phyloP scores from a whole-genome alignment of 2,888 invertebrate genomes.

The Nineta flava region DNA sequence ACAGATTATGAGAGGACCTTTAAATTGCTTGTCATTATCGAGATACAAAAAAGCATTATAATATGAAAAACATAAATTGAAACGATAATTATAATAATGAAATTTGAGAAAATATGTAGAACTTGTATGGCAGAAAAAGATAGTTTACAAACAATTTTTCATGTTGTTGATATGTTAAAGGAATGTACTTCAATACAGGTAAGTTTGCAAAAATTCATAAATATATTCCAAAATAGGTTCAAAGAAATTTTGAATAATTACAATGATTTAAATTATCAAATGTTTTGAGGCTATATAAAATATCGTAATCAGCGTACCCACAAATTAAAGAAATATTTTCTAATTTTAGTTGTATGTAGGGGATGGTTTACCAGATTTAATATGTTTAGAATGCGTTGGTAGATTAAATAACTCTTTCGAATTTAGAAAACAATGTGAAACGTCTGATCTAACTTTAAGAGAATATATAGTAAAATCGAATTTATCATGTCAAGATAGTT shows the following conservation, averaged over 20 bases:
- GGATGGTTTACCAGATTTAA: constrained; percentile 17
- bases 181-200: background rate
- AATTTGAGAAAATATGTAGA: constrained; percentile 27
- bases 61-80: too few relatives aligned
- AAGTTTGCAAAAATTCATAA: background rate
- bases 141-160: constrained; percentile 24
- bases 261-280: too few relatives aligned
- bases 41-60: too few relatives aligned
- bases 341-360: constrained; percentile 16
- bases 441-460: constrained; percentile 16
- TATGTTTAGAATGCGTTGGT: constrained; percentile 19
- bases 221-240: too few relatives aligned
- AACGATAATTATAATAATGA: background rate
- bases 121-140: constrained; percentile 28
- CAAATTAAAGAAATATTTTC: background rate
- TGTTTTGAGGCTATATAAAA: too few relatives aligned
- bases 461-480: background rate
- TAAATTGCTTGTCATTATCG: too few relatives aligned
- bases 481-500: background rate
- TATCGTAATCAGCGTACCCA: background rate
- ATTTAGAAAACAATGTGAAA: constrained; percentile 20
- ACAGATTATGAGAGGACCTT: too few relatives aligned
- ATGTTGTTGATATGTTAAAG: constrained; percentile 3
- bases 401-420: constrained; percentile 16
- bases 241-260: too few relatives aligned